A percentile compares a stretch with the other conserved stretches of the same genome.
Evolutionary conservation across 2,888 invertebrate genomes (phyloP).

Genomic region (Lycophotia porphyrea): DNA sequence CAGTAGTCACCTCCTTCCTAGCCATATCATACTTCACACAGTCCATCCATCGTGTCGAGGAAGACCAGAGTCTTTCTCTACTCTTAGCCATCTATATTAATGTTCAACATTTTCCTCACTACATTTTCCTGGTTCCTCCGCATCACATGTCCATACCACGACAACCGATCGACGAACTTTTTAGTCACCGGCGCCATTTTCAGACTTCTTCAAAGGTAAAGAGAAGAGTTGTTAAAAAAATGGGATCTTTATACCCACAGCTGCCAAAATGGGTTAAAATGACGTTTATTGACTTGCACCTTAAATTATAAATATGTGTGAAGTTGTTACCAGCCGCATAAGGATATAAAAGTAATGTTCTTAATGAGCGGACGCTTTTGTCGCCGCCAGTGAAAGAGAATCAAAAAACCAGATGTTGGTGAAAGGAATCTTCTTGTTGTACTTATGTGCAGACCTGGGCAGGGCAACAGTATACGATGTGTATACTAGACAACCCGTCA

Average conservation of each 20-base stretch:
- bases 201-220: too few species aligned
- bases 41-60: too few species aligned
- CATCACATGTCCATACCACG: too few species aligned
- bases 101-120: too few species aligned
- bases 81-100: too few species aligned
- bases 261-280: slow-evolving; percentile 25
- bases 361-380: slow-evolving; percentile 7
- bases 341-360: slow-evolving; percentile 29
- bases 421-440: slow-evolving; percentile 32
- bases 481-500: not conserved
- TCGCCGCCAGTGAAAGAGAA: slow-evolving; percentile 23
- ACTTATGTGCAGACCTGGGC: slow-evolving; percentile 19
- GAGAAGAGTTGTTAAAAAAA: not conserved
- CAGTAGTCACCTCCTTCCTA: too few species aligned
- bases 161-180: too few species aligned
- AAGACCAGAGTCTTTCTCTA: too few species aligned
- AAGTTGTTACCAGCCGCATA: slow-evolving; percentile 4
- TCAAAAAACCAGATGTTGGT: slow-evolving; percentile 34
- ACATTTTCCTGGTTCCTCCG: too few species aligned
- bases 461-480: slow-evolving; percentile 10
- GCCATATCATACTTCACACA: too few species aligned
- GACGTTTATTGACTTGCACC: slow-evolving; percentile 35
- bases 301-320: slow-evolving; percentile 28
- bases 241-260: not conserved
- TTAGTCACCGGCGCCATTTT: too few species aligned